Conservation (phyloP, 2,797 vertebrate species). For the Choloepus didactylus region DNA sequence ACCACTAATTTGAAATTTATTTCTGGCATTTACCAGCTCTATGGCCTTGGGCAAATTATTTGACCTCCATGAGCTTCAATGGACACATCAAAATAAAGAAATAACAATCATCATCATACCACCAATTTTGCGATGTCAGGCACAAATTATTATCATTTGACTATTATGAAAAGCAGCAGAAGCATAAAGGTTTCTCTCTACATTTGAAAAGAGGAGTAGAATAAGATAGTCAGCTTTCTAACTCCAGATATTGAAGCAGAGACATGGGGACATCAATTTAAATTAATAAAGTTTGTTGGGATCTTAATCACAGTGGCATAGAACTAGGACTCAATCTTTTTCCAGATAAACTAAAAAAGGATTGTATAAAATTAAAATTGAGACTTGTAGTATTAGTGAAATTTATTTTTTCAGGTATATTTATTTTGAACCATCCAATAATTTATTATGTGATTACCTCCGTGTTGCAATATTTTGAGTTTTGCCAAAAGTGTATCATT, state of each 20-base stretch:
- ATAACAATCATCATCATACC: not conserved
- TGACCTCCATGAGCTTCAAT: not conserved
- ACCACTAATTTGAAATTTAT: not conserved
- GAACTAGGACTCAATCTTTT: not conserved
- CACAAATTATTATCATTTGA: not conserved
- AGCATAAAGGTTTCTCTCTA: not conserved
- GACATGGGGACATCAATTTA: not conserved
- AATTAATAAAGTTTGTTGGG: not conserved
- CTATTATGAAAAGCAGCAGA: not conserved
- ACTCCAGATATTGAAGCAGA: not conserved
- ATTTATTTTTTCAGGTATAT: not conserved
- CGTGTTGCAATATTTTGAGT: not conserved
- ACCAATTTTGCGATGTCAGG: not conserved
- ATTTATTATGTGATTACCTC: not conserved
- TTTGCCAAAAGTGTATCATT: not conserved
- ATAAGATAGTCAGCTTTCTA: not conserved
- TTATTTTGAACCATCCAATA: not conserved
- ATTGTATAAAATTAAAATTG: constrained; percentile 10
- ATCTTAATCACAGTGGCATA: not conserved
- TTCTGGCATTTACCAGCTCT: not conserved
- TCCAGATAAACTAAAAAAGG: not conserved
- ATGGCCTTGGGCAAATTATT: not conserved
- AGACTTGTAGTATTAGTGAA: not conserved
- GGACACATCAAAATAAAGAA: not conserved
- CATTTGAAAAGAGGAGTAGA: not conserved